Percentiles rank a stretch among this genome's conserved stretches.
Conservation (phyloP, 2,797 vertebrate genomes). For the Amblyraja radiata region DNA sequence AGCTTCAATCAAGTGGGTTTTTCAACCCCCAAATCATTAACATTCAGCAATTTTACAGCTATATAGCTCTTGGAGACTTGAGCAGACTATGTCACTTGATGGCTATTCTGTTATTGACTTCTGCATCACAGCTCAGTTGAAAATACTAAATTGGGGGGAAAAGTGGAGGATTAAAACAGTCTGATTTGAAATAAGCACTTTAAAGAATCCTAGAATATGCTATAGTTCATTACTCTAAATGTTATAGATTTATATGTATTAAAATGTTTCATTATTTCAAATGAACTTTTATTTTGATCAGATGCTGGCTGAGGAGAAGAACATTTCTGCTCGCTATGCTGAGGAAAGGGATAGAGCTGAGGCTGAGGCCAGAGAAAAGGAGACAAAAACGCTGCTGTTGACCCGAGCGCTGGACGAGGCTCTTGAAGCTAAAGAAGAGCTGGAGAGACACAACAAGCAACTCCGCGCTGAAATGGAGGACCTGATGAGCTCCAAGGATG, state of each 20-base stretch:
- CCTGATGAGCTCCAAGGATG: conserved; percentile 73
- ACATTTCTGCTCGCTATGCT: conserved; percentile 64
- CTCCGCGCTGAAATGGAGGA: conserved; percentile 72
- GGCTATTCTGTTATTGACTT: neutral
- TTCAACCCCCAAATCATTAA: neutral
- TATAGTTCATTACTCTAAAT: neutral
- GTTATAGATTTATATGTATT: neutral
- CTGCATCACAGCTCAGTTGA: neutral
- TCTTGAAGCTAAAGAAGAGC: conserved; percentile 68
- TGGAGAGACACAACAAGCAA: conserved; percentile 72
- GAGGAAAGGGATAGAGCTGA: conserved; percentile 72
- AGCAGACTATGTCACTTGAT: neutral
- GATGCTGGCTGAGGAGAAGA: conserved; percentile 74
- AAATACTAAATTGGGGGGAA: neutral
- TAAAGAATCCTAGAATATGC: neutral
- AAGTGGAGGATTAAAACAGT: neutral
- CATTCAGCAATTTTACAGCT: too few species aligned
- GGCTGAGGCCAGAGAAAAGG: conserved; percentile 72
- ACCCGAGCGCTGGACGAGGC: conserved; percentile 68
- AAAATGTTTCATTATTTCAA: neutral
- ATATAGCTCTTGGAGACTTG: neutral
- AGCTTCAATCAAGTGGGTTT: neutral
- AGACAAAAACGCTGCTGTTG: conserved; percentile 70
- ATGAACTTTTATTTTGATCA: conserved; percentile 40
- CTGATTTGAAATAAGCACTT: neutral